These are phyloP conservation scores for Pomatostomus ruficeps DNA, from an alignment of 2,113 vertebrate species.

Conservation along the genomic window DNA sequence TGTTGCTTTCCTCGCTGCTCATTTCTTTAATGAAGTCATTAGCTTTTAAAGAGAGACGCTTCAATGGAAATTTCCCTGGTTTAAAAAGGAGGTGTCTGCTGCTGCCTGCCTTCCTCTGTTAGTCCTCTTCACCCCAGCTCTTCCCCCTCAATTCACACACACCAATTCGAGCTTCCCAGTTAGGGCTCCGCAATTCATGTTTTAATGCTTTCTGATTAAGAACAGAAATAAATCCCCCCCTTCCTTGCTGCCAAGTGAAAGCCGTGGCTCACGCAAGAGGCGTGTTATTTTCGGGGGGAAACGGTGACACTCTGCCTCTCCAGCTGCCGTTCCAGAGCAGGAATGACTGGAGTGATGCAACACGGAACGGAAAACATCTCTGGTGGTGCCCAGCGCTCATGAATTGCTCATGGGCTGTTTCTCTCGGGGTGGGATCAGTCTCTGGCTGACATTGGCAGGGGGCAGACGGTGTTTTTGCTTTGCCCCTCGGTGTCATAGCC, in stretches of 20 bases:
- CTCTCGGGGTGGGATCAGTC: rapidly evolving
- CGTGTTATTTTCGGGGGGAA: background rate
- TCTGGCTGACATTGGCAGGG: background rate
- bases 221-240: background rate
- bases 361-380: background rate
- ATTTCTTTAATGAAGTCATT: background rate
- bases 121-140: background rate
- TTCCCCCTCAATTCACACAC: background rate
- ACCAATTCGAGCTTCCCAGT: background rate
- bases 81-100: background rate
- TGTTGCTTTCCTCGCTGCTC: background rate
- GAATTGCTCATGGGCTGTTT: background rate
- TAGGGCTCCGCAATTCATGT: background rate
- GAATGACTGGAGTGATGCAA: background rate
- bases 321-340: background rate
- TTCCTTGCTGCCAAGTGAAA: background rate
- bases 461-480: background rate
- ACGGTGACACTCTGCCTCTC: background rate
- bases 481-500: rapidly evolving
- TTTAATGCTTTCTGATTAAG: background rate
- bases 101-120: background rate
- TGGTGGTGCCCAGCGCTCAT: background rate
- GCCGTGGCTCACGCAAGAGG: background rate
- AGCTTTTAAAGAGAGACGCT: background rate
- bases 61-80: background rate